Evolutionary conservation across 2,888 invertebrate genomes (phyloP).

Genomic region (Brachylomia viminalis): DNA sequence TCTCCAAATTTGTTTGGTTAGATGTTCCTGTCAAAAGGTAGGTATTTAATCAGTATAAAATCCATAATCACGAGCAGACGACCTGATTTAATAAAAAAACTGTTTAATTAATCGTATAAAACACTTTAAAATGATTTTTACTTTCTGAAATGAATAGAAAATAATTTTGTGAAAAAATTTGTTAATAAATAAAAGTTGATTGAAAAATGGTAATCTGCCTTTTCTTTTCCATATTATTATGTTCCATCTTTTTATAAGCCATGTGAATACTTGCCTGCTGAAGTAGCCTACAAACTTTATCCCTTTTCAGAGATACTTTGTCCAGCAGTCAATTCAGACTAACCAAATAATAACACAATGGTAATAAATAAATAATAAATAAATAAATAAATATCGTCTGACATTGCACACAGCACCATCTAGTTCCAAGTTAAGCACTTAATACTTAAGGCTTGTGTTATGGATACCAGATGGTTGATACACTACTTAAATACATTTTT

Average conservation of each 20-base stretch:
- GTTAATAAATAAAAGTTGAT: conserved; percentile 17
- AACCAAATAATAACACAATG: not conserved
- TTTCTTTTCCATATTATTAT: not conserved
- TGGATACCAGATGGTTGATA: too few species aligned
- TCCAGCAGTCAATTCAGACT: not conserved
- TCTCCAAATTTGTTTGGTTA: not conserved
- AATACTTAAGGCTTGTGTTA: too few species aligned
- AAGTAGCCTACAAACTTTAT: not conserved
- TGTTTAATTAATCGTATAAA: not conserved
- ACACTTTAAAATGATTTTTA: not conserved
- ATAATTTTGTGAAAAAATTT: conserved; percentile 1
- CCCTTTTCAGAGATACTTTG: not conserved
- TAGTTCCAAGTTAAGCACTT: too few species aligned
- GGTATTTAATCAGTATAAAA: not conserved
- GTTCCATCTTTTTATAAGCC: not conserved
- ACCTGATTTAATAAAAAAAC: not conserved
- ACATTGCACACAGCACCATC: too few species aligned
- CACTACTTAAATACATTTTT: too few species aligned
- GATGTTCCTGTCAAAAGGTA: not conserved
- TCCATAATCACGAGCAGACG: not conserved
- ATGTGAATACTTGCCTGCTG: not conserved
- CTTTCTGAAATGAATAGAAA: not conserved
- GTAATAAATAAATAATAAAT: too few species aligned
- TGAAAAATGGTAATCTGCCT: conserved; percentile 3
- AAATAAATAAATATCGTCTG: too few species aligned